phyloP scores from a whole-genome alignment of 2,113 vertebrate genomes.

The Cacatua alba region DNA sequence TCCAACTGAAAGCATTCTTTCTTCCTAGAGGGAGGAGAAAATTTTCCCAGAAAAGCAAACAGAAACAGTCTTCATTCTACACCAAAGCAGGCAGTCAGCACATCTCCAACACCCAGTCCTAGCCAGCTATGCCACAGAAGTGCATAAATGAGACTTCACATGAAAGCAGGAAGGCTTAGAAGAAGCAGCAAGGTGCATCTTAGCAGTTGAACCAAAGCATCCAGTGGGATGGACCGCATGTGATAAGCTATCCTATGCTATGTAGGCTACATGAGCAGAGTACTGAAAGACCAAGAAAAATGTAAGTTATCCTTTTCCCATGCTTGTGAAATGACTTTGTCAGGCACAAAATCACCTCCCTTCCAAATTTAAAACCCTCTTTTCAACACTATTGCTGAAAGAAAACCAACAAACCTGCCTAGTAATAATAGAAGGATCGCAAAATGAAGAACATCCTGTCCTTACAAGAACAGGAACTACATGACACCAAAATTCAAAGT shows the following conservation, averaged over 20 bases:
- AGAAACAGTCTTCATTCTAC: background rate
- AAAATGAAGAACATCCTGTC: background rate
- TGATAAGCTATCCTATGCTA: background rate
- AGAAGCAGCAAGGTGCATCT: background rate
- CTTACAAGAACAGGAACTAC: background rate
- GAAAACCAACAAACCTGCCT: background rate
- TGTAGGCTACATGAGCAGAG: fast-evolving
- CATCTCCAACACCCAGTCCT: background rate
- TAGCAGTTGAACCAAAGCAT: background rate
- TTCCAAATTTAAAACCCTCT: background rate
- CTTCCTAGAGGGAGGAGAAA: background rate
- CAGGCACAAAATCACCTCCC: background rate
- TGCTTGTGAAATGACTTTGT: background rate
- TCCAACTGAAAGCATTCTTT: background rate
- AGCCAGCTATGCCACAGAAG: background rate
- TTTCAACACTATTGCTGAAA: background rate
- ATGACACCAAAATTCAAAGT: background rate
- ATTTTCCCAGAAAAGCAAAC: background rate
- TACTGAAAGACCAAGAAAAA: background rate
- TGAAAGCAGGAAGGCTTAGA: background rate
- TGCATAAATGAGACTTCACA: background rate
- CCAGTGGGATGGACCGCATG: fast-evolving
- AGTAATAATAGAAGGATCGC: background rate
- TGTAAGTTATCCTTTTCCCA: background rate
- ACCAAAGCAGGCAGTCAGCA: background rate